phyloP scores from a whole-genome alignment of 2,888 invertebrate species.

The Siphlonurus alternatus region DNA sequence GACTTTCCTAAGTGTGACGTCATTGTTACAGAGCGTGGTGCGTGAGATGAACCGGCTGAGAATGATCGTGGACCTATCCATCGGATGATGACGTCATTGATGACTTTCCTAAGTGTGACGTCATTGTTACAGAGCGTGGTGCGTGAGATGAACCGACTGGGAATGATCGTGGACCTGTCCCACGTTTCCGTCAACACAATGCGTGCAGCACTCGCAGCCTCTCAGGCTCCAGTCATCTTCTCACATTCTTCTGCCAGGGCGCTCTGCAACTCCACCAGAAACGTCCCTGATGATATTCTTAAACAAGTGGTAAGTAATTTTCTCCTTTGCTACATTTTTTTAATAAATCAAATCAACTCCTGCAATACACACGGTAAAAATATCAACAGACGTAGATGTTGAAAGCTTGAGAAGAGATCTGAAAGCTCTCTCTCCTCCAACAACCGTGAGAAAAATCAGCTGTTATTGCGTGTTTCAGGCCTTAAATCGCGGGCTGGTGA shows the following conservation, averaged over 20 bases:
- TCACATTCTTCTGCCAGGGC: constrained; percentile 71
- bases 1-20: no score
- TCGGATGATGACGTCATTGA: no score
- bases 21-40: constrained; percentile 36
- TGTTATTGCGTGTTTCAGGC: no score
- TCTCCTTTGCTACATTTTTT: no score
- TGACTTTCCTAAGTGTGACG: no score
- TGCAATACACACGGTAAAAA: no score
- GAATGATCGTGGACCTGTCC: constrained; percentile 73
- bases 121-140: constrained; percentile 33
- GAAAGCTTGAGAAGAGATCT: no score
- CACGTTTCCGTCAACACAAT: constrained; percentile 68
- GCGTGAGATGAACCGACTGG: constrained; percentile 75
- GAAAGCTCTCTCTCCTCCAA: no score
- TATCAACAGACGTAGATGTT: no score
- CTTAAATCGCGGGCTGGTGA: constrained; percentile 64
- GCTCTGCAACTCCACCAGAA: constrained; percentile 62
- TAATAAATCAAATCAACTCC: no score
- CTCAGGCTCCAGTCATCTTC: constrained; percentile 70
- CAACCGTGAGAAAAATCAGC: no score
- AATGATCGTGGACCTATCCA: constrained; percentile 74
- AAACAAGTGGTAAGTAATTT: constrained; percentile 28
- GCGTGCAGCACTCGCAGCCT: constrained; percentile 57
- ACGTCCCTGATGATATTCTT: constrained; percentile 63
- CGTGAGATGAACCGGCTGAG: constrained; percentile 80